Evolutionary conservation across 2,113 vertebrate genomes (phyloP).

Genomic region (Lamprotornis superbus): DNA sequence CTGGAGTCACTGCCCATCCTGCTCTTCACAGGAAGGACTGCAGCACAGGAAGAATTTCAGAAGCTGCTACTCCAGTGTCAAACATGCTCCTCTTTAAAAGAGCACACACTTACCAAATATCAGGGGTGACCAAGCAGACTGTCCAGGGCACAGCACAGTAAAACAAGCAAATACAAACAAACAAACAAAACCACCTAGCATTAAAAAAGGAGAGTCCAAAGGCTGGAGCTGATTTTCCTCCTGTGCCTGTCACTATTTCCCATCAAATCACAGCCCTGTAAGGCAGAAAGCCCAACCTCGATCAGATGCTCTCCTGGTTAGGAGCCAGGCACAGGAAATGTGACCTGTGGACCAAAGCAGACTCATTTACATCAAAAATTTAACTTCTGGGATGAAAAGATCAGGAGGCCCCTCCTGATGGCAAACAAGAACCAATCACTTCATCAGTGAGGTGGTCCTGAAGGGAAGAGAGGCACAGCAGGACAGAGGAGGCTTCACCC

Average conservation of each 20-base stretch:
- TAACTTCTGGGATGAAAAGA: not conserved
- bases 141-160: not conserved
- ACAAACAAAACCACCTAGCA: not conserved
- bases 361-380: fast-evolving
- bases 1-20: not conserved
- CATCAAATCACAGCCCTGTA: not conserved
- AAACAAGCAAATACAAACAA: not conserved
- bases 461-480: not conserved
- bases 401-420: not conserved
- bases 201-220: not conserved
- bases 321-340: not conserved
- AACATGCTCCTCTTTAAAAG: not conserved
- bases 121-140: not conserved
- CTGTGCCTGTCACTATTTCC: not conserved
- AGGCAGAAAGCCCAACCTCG: not conserved
- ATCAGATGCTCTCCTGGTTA: not conserved
- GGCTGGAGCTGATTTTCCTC: not conserved
- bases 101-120: not conserved
- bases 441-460: not conserved
- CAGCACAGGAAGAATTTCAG: not conserved
- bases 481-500: not conserved
- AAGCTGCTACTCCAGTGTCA: not conserved
- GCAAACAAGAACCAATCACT: not conserved
- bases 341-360: not conserved
- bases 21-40: not conserved